Evolutionary conservation across 2,797 vertebrate genomes (phyloP), one percentile per base, ranked within the genome.

Genomic region (Enteromius trimaculatus): DNA sequence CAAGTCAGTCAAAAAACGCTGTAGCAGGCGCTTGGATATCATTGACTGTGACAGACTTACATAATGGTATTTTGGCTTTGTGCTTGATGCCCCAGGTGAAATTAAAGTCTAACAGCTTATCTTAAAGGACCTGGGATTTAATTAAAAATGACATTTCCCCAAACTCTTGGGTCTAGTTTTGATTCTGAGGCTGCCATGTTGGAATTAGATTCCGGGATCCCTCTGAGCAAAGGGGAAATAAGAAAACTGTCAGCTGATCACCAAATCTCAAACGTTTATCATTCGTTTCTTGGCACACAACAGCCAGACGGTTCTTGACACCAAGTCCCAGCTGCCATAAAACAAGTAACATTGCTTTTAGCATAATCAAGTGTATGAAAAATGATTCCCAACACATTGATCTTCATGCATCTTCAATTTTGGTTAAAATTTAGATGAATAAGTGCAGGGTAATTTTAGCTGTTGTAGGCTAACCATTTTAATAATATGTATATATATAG

Each of bases 101-200:
- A 93, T 94, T 89, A 94, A 93, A 88, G 92, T 92, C 92, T 92
- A 92, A 90, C 91, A 92, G 92, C 93, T 94, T 94, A 93, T 95
- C 92, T 95, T 92, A 93, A 93, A 94, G 91, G 92, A 94, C 92
- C 89, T 93, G 93, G 93, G 94, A 93, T 94, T 95, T 94, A 94
- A 95, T 95, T 95, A 94, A 94, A 95, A 95, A 94, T 94, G 92
- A 94, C 93, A 95, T 95, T 94, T 95, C 92, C 94, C 93, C 88
- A 93, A 93, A 95, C 94, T 94, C 87, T 87, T 37, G 39, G 53
- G 75, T 83, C 53, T 85, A 82, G 89, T 85, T 88, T 83, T 58
- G 88, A 90, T 90, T 94, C 90, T 66, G 89, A 92, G 90, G 88
- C 90, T 91, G 91, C 90, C 90, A 91, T 92, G 92, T 92, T 93